Conservation (phyloP, 2,113 vertebrate genomes). For the Ailurus styani region DNA sequence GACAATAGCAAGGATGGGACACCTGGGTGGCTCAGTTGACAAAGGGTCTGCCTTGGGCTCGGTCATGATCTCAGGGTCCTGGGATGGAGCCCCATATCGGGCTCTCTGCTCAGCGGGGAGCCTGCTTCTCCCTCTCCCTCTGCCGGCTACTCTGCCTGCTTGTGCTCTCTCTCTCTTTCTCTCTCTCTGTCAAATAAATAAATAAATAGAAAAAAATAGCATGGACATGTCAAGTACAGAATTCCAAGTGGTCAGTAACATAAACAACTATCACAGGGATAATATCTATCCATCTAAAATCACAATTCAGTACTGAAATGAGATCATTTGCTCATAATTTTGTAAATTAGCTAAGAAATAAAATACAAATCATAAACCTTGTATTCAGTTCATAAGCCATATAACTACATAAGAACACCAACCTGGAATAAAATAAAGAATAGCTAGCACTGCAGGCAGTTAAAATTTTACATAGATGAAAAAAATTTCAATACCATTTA, state of each 20-base stretch:
- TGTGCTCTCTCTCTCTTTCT: neutral
- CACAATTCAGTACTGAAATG: neutral
- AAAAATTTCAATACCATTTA: neutral
- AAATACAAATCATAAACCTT: neutral
- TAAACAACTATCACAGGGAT: neutral
- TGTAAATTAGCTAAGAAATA: neutral
- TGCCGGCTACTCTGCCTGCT: neutral
- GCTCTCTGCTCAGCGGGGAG: neutral
- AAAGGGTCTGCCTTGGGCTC: too few species aligned
- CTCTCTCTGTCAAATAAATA: too few species aligned
- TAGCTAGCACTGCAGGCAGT: neutral
- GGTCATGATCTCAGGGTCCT: neutral
- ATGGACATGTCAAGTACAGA: neutral
- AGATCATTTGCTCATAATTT: neutral
- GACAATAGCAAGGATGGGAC: neutral
- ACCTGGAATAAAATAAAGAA: neutral
- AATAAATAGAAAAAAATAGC: neutral
- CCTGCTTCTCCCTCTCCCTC: neutral
- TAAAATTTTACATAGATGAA: neutral
- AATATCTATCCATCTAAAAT: neutral
- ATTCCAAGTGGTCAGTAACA: neutral
- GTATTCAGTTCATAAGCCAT: neutral
- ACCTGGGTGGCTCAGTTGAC: neutral
- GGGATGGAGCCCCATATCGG: neutral
- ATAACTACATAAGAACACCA: neutral